Base-by-base conservation (phyloP, 2,888 invertebrate species). In the Parnassius glacialis region DNA sequence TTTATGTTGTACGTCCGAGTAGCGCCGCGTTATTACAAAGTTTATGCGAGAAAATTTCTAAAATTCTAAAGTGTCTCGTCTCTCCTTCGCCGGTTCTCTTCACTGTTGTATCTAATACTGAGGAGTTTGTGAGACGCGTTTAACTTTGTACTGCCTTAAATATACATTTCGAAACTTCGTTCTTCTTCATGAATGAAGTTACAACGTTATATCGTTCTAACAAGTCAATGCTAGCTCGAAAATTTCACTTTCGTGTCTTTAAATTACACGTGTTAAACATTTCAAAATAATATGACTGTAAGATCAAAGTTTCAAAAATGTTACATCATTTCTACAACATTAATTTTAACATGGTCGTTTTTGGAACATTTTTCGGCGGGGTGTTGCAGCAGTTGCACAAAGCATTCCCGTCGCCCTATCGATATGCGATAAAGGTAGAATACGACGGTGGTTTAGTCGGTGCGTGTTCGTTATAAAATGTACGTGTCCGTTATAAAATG, bases 91-190 rank as follows among this genome's bases (percentile, higher is more conserved):
- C 76, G 72, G 73, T 71, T 75, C 70, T 65, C 70, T 65, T 64
- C 61, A 60, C 73, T 75, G 78, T 81, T 83, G 82, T 85, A 78
- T 81, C 77, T 80, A 78, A 79, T 80, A 79, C 81, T 76, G 72
- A 68, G 61, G 82, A 85, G 83, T 86, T 87, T 82, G 76, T 75
- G 70, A 83, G 76, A 74, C 79, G 74, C 78, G 83, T 77, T 85
- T 82, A 87, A 86, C 86, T 90, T 87, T 79, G 83, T 78, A 82
- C 79, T 78, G 81, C 81, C 84, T 89, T 85, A 88, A 87, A 87
- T 87, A 87, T 87, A 87, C 86, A 89, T 88, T 88, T 88, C 76
- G 68, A 79, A 85, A 87, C 80, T 88, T 85, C 75, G 70, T 78
- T 72, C 71, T 73, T 69, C 68, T 70, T 74, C 78, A 71, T 76